Evolutionary conservation across 2,888 invertebrate species (phyloP), one percentile per base, ranked within the genome.

Genomic region (Andrena marginata): DNA sequence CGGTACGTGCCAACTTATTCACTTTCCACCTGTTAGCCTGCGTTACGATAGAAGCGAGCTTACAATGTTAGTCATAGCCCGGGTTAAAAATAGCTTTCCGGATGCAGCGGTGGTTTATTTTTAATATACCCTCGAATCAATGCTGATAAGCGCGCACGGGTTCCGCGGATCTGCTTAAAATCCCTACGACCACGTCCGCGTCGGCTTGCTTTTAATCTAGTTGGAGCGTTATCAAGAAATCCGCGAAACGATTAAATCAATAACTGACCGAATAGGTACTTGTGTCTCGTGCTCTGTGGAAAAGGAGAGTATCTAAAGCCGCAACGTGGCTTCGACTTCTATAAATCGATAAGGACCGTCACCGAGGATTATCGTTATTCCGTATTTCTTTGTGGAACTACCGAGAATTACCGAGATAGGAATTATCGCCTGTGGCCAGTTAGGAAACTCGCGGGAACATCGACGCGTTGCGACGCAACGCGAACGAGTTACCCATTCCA

Each of bases 1-100:
- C 67, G 35, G 56, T 48, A 65, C 54, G 69, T 68, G 84, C 83
- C 84, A 88, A 82, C 64, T 74, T 64, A n/a, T 68, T 76, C 76
- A 70, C 63, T 67, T 78, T 84, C 85, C 91, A 92, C 90, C 91
- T 91, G 91, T 92, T 90, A 86, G 79, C 76, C 67, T 31, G 5
- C 13, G 51, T 85, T 77, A 69, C 84, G 77, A 31, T 77, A 56
- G 62, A 73, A 77, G 63, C 82, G 75, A 70, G 64, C 33, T 63
- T 74, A 82, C 89, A 86, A 89, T 82, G 80, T 85, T 89, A 90
- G 75, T 42, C 33, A 69, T 64, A 72, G 59, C 59, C 85, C 69
- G n/a, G 10, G 59, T 72, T 78, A 68, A 75, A 88, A 90, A 90
- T 91, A 92, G 86, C 80, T 72, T 42, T 71, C 67, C 86, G 77